Percentiles rank a stretch among this genome's conserved stretches.
phyloP scores from a whole-genome alignment of 2,797 vertebrate species.

The Todus mexicanus region DNA sequence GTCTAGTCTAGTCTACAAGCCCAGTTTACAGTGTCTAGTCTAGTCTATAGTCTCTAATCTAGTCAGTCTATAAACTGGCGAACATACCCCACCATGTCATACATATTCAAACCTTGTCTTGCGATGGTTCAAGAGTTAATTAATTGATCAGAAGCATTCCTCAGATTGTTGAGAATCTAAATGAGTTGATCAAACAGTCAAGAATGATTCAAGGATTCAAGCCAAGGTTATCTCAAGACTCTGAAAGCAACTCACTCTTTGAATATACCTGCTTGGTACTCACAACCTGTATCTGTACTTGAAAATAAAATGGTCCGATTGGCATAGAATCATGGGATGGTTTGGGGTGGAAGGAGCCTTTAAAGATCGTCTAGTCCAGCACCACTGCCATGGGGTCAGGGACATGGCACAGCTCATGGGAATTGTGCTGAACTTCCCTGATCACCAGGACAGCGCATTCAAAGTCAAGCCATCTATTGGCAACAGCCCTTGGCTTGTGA shows the following conservation, averaged over 20 bases:
- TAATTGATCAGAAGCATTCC: neutral
- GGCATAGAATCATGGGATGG: neutral
- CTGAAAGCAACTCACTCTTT: neutral
- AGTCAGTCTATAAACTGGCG: neutral
- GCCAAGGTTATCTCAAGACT: neutral
- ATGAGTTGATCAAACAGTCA: neutral
- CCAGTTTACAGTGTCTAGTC: too few relatives aligned
- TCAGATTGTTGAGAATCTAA: neutral
- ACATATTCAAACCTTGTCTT: neutral
- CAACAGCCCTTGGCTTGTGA: neutral
- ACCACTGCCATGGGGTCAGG: neutral
- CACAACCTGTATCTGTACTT: neutral
- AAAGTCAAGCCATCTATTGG: neutral
- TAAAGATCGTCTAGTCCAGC: neutral
- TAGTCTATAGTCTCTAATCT: too few relatives aligned
- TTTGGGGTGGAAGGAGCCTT: neutral
- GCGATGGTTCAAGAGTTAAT: neutral
- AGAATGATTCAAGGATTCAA: neutral
- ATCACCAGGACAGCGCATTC: neutral
- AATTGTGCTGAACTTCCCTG: too few relatives aligned
- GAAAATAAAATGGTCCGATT: neutral
- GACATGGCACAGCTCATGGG: neutral
- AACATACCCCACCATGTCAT: too few relatives aligned
- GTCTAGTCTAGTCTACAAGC: too few relatives aligned
- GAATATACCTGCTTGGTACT: neutral